These are phyloP conservation scores for Mercenaria mercenaria DNA, from an alignment of 1,140 invertebrate species.

Conservation along the genomic window DNA sequence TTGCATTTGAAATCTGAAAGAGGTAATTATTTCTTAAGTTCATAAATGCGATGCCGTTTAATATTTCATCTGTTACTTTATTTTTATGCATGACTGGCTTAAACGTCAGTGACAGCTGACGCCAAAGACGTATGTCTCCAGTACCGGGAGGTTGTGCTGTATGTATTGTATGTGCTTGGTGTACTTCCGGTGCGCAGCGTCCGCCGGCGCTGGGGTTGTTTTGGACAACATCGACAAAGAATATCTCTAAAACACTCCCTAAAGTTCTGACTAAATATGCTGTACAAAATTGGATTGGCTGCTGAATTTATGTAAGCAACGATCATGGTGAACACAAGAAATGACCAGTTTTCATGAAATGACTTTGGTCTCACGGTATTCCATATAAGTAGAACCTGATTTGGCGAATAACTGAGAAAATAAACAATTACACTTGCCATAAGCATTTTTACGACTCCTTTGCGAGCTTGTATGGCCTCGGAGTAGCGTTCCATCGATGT, in stretches of 20 bases:
- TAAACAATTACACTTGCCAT: conserved; percentile 86
- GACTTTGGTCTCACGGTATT: conserved; percentile 80
- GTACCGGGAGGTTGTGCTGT: conserved; percentile 36
- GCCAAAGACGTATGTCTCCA: conserved; percentile 56
- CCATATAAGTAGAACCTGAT: conserved; percentile 85
- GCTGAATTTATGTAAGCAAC: conserved; percentile 85
- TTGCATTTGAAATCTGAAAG: too few species aligned
- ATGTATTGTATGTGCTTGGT: conserved; percentile 64
- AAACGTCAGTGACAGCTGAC: conserved; percentile 56
- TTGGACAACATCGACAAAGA: conserved; percentile 57
- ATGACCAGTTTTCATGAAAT: conserved; percentile 84
- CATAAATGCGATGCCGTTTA: too few species aligned
- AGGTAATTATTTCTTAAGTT: too few species aligned
- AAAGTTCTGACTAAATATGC: conserved; percentile 86
- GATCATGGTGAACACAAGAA: conserved; percentile 84
- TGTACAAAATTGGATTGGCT: conserved; percentile 86
- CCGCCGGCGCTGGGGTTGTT: conserved; percentile 17
- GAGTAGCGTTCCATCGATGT: conserved; percentile 74
- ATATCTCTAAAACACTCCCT: conserved; percentile 66
- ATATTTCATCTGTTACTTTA: too few species aligned
- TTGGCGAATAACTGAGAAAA: conserved; percentile 86
- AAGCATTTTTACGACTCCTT: conserved; percentile 86
- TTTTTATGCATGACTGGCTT: too few species aligned
- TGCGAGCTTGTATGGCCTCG: conserved; percentile 82
- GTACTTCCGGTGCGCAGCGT: conserved; percentile 49